Percentiles rank a stretch among this genome's conserved stretches.
Conservation (phyloP, 2,113 vertebrate species). For the Cavia porcellus region DNA sequence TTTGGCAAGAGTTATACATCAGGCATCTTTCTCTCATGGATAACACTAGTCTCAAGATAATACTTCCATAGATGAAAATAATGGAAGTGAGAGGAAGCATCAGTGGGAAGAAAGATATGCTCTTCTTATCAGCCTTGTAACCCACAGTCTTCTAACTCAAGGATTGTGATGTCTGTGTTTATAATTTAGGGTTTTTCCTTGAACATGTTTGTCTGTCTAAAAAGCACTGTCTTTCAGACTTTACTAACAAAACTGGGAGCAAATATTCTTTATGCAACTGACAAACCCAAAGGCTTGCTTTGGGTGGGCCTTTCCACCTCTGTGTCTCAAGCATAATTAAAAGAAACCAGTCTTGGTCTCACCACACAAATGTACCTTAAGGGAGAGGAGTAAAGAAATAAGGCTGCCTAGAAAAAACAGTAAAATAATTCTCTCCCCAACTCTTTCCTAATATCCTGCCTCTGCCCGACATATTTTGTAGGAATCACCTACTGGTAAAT, state of each 20-base stretch:
- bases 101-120: not conserved
- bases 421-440: constrained; percentile 1
- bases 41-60: not conserved
- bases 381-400: constrained; percentile 20
- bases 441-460: not conserved
- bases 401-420: constrained; percentile 10
- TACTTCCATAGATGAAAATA: not conserved
- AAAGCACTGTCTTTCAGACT: constrained; percentile 24
- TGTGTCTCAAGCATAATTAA: constrained; percentile 24
- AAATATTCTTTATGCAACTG: constrained; percentile 33
- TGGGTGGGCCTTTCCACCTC: not conserved
- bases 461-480: constrained; percentile 14
- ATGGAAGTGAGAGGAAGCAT: not conserved
- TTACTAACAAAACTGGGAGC: not conserved
- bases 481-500: not conserved
- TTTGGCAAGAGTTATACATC: not conserved
- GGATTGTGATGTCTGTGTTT: not conserved
- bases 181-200: constrained; percentile 23
- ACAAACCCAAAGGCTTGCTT: constrained; percentile 22
- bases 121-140: not conserved
- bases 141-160: not conserved
- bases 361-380: not conserved
- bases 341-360: constrained; percentile 11
- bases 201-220: not conserved
- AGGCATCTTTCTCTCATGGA: not conserved